Evolutionary conservation across 2,888 invertebrate genomes (phyloP), one percentile per base, ranked within the genome.

Genomic region (Morpho helenor): DNA sequence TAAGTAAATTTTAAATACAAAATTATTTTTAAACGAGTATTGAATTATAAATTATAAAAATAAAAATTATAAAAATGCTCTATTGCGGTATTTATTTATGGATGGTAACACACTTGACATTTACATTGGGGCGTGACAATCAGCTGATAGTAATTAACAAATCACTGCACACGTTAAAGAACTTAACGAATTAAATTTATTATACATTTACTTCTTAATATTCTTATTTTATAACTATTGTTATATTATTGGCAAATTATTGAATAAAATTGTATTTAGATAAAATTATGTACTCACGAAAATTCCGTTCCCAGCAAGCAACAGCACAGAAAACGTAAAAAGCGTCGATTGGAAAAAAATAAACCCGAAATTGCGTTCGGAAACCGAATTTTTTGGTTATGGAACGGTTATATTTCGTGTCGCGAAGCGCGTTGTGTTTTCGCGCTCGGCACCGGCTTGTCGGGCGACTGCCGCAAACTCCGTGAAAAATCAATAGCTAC

Each of bases 391-490:
- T 74, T 81, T 80, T 68, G 65, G 71, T 75, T 74, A 72, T 70
- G 69, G 72, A 75, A 76, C 64, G 70, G 66, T 74, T 65, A 68
- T 76, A 78, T 80, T 76, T 80, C 69, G 69, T 68, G 72, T 76
- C 82, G 82, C 86, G 85, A 81, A 67, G 84, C 87, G 84, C 87
- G 86, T 68, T 82, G 80, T 85, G 72, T 72, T 87, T 89, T 88
- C 85, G 87, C 86, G 87, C 81, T 85, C 79, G 80, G 78, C 76
- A 84, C 87, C 87, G 89, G 87, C 86, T 77, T 81, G 82, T 70
- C 75, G 79, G 75, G 75, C 79, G 81, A 89, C 89, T 90, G 87
- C 88, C 86, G 89, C 89, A 90, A 85, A 83, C 84, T 84, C 82
- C 60, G 72, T 66, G 84, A 77, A 88, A 89, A 89, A 89, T 89